Percentiles rank a stretch among this genome's conserved stretches.
phyloP scores from a whole-genome alignment of 2,888 invertebrate species.

The Lepeophtheirus nordmannii region DNA sequence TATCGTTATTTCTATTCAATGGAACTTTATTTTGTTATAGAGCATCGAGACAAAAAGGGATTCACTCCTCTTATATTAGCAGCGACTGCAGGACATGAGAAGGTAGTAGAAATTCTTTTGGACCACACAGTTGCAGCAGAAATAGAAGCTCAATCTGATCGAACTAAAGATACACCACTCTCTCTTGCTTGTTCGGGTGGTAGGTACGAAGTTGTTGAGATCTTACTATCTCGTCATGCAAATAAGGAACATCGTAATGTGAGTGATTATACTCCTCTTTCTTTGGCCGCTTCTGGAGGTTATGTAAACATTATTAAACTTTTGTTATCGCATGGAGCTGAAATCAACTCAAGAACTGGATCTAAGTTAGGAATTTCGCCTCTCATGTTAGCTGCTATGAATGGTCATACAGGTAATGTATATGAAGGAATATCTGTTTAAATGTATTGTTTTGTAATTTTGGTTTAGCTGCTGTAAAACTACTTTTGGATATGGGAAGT shows the following conservation, averaged over 20 bases:
- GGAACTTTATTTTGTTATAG: slow-evolving; percentile 35
- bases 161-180: slow-evolving; percentile 95
- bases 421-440: too few relatives aligned
- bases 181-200: slow-evolving; percentile 95
- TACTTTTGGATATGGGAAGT: slow-evolving; percentile 89
- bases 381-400: slow-evolving; percentile 97
- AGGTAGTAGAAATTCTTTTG: slow-evolving; percentile 78
- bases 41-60: slow-evolving; percentile 96
- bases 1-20: background rate
- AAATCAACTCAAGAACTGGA: slow-evolving; percentile 93
- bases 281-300: slow-evolving; percentile 92
- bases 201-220: slow-evolving; percentile 74
- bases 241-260: slow-evolving; percentile 98
- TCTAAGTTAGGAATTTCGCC: slow-evolving; percentile 96
- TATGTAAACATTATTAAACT: slow-evolving; percentile 96
- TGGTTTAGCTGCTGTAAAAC: slow-evolving; percentile 34
- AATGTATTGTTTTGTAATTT: too few relatives aligned
- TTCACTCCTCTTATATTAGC: slow-evolving; percentile 94
- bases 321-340: slow-evolving; percentile 79
- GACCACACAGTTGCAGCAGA: slow-evolving; percentile 68
- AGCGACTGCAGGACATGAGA: slow-evolving; percentile 85
- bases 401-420: slow-evolving; percentile 55
- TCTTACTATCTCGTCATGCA: slow-evolving; percentile 69
- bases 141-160: slow-evolving; percentile 93
- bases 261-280: slow-evolving; percentile 96